phyloP scores from a whole-genome alignment of 2,888 invertebrate species.

The Drosophila helvetica region DNA sequence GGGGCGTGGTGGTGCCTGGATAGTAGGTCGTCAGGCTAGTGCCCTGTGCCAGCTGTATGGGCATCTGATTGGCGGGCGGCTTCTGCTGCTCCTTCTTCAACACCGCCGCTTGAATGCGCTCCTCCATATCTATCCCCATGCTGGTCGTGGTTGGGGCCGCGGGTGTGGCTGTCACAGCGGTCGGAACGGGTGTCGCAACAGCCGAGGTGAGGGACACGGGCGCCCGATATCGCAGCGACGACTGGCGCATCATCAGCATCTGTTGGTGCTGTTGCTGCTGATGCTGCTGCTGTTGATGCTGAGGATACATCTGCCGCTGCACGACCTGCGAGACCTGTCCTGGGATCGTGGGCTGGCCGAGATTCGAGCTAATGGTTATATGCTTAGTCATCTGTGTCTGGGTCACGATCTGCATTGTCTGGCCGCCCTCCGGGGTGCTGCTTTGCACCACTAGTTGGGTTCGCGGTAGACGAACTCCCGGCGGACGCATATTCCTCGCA shows the following conservation, averaged over 20 bases:
- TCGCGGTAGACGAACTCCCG: constrained; percentile 53
- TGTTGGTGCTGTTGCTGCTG: constrained; percentile 64
- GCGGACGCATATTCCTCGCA: constrained; percentile 59
- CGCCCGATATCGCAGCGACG: constrained; percentile 55
- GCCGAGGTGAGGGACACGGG: constrained; percentile 42
- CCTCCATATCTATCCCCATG: constrained; percentile 81
- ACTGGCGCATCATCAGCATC: constrained; percentile 62
- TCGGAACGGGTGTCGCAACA: constrained; percentile 33
- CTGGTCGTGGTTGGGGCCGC: constrained; percentile 21
- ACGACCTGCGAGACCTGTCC: constrained; percentile 60
- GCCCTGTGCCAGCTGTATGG: constrained; percentile 49
- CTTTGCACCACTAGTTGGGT: constrained; percentile 62
- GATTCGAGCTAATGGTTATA: constrained; percentile 64
- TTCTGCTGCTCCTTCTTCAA: constrained; percentile 82
- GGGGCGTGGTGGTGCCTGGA: constrained; percentile 6
- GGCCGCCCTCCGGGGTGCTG: constrained; percentile 48
- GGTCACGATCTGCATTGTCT: constrained; percentile 67
- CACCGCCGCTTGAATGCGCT: constrained; percentile 82
- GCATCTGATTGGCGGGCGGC: constrained; percentile 45
- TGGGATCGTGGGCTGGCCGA: constrained; percentile 56
- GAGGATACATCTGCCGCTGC: constrained; percentile 60
- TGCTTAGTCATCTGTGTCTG: constrained; percentile 60
- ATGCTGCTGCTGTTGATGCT: constrained; percentile 44
- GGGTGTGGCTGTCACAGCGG: constrained; percentile 22
- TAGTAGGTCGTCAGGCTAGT: constrained; percentile 81